Evolutionary conservation across 2,888 invertebrate genomes (phyloP), one percentile per base, ranked within the genome.

Genomic region (Auanema freiburgensis): DNA sequence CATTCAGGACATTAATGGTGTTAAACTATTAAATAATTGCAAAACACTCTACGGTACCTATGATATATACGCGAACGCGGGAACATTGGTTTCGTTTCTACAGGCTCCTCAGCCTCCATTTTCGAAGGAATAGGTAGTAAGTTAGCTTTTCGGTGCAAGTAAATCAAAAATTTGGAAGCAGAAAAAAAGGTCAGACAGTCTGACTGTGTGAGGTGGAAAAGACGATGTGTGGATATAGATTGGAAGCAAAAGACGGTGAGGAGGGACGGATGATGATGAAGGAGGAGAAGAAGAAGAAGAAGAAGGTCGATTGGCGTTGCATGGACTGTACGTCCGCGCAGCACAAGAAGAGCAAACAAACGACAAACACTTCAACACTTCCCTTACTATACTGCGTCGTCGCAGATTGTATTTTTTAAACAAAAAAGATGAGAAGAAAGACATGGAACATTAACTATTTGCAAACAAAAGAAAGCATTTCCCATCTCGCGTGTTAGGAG

Each of bases 11-110:
- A 24, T n/a, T 6, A 24, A 23, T 18, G n/a, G 24, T 2, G 12
- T 23, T 10, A 18, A 52, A 23, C n/a, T 21, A 16, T 21, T 10
- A 16, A n/a, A 24, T 40, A 46, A n/a, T 5, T 10, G n/a, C n/a
- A 16, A 56, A 56, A 16, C 5, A 33, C n/a, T 42, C 11, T n/a
- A 56, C 10, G 41, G 42, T n/a, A 44, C 44, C 70, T 70, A 66
- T 70, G 65, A 63, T 67, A 70, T 24, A 70, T 57, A 21, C 72
- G 49, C 2, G 70, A 70, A 40, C 69, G 62, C 14, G 72, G 72
- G 54, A 68, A 72, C 68, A 72, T 68, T 24, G 72, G 70, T 21
- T 65, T 55, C 12, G 69, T 66, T 18, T 18, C 46, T 21, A 46
- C 46, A 16, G 16, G 46, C 43, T 24, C 54, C 23, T 52, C 54